Conservation (phyloP, 1,140 invertebrate genomes). For the Nephila pilipes region DNA sequence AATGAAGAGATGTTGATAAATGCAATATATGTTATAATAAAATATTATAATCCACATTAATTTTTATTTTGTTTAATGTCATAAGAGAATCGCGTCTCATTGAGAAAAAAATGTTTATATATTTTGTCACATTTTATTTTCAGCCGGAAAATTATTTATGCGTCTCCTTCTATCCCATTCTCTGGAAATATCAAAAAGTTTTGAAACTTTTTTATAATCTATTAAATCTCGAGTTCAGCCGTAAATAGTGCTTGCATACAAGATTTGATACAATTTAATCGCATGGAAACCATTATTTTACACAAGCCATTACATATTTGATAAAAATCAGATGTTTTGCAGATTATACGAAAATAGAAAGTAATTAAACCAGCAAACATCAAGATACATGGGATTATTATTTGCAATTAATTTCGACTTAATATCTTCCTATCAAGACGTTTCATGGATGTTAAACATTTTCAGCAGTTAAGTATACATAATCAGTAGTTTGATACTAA, state of each 20-base stretch:
- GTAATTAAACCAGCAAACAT: conserved; percentile 29
- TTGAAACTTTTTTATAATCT: not conserved
- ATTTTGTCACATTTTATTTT: not conserved
- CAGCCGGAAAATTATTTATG: not conserved
- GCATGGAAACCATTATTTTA: conserved; percentile 13
- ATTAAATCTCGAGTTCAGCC: not conserved
- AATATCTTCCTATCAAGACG: conserved; percentile 25
- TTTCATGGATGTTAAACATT: conserved; percentile 35
- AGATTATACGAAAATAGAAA: conserved; percentile 19
- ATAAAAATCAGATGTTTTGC: conserved; percentile 32
- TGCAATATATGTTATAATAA: too few relatives aligned
- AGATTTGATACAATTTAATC: conserved; percentile 6
- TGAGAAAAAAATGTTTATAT: too few relatives aligned
- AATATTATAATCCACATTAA: too few relatives aligned
- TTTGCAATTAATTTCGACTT: conserved; percentile 39
- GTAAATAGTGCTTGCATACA: not conserved
- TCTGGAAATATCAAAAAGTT: not conserved
- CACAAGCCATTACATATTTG: conserved; percentile 5
- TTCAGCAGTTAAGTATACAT: conserved; percentile 23
- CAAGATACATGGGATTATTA: conserved; percentile 13
- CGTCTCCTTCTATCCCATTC: not conserved
- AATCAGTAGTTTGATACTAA: conserved; percentile 28
- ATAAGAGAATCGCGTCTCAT: too few relatives aligned
- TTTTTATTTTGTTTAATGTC: too few relatives aligned
- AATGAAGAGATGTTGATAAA: too few relatives aligned